Conservation (phyloP, 2,888 invertebrate species). For the Stegana nigrithorax region DNA sequence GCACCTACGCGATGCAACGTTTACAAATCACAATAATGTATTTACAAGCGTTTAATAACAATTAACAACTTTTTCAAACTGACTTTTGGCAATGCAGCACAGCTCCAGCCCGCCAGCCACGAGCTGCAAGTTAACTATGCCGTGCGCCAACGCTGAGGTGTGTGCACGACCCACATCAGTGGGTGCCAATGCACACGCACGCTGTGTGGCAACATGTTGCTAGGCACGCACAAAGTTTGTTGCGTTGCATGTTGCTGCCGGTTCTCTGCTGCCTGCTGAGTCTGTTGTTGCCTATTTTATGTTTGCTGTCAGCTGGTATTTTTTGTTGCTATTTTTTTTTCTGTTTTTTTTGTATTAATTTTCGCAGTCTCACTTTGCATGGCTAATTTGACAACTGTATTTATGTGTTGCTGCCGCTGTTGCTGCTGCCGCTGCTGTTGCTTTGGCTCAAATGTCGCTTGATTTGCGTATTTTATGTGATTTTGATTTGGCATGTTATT, state of each 20-base stretch:
- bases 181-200: neutral
- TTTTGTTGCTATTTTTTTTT: neutral
- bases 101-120: too few relatives aligned
- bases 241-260: neutral
- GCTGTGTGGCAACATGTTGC: neutral
- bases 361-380: neutral
- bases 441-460: neutral
- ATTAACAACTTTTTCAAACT: slow-evolving; percentile 16
- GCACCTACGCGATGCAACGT: neutral
- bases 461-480: too few relatives aligned
- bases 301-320: too few relatives aligned
- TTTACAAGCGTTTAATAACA: slow-evolving; percentile 15
- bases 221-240: neutral
- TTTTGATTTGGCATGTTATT: too few relatives aligned
- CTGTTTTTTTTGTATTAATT: neutral
- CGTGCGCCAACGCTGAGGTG: neutral
- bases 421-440: neutral
- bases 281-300: too few relatives aligned
- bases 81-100: too few relatives aligned
- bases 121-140: too few relatives aligned
- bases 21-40: slow-evolving; percentile 10
- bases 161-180: neutral
- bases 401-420: too few relatives aligned
- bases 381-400: slow-evolving; percentile 8
- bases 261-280: too few relatives aligned